Percentiles rank a stretch among this genome's conserved stretches.
Conservation (phyloP, 2,113 vertebrate species). For the Daphoenositta chrysoptera region DNA sequence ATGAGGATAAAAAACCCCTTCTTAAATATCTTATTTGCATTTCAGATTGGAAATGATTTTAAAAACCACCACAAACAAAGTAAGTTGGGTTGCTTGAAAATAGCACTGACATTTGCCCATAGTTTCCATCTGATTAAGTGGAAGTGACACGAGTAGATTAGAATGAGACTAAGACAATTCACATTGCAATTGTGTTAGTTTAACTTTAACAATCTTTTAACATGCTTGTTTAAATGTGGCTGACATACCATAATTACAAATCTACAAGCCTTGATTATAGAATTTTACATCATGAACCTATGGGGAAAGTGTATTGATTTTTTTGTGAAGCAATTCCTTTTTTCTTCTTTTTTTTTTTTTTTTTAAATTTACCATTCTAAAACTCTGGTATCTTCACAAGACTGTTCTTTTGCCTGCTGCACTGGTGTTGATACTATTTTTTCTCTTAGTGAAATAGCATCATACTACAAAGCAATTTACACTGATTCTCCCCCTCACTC, state of each 20-base stretch:
- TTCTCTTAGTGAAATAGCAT: not conserved
- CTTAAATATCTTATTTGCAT: slow-evolving; percentile 35
- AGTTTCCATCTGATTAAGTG: slow-evolving; percentile 85
- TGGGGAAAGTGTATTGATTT: slow-evolving; percentile 80
- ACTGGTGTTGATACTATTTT: not conserved
- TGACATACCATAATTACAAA: slow-evolving; percentile 88
- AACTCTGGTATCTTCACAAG: slow-evolving; percentile 51
- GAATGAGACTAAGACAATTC: slow-evolving; percentile 95
- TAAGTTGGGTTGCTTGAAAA: slow-evolving; percentile 81
- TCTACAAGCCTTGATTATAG: slow-evolving; percentile 85
- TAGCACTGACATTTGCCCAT: slow-evolving; percentile 78
- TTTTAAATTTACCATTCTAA: slow-evolving; percentile 58
- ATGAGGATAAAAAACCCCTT: not conserved
- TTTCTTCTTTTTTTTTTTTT: not conserved
- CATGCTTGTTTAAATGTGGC: slow-evolving; percentile 91
- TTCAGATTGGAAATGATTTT: slow-evolving; percentile 66
- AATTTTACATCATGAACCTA: slow-evolving; percentile 83
- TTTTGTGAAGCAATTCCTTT: slow-evolving; percentile 59
- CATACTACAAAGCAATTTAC: not conserved
- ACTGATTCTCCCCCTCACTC: not conserved
- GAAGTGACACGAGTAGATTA: slow-evolving; percentile 95
- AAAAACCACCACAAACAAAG: slow-evolving; percentile 74
- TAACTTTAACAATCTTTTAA: slow-evolving; percentile 89
- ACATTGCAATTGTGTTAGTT: slow-evolving; percentile 94
- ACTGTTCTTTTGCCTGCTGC: slow-evolving; percentile 35